Evolutionary conservation across 2,888 invertebrate species (phyloP).

Genomic region (Zaprionus obscuricornis): DNA sequence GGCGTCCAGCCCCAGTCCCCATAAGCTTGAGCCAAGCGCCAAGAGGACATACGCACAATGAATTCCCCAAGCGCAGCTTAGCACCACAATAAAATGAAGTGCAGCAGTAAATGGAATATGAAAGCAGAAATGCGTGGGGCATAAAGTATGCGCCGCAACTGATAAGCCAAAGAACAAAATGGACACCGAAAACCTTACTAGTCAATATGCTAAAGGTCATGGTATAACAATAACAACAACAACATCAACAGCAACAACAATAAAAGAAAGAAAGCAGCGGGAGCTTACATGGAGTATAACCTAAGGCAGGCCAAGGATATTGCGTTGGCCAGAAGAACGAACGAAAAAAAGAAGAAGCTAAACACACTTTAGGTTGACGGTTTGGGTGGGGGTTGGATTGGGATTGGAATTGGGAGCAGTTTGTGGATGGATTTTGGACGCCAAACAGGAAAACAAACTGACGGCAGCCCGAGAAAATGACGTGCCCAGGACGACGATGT

Average conservation of each 20-base stretch:
- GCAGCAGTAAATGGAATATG: constrained; percentile 66
- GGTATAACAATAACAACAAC: constrained; percentile 28
- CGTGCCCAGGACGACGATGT: constrained; percentile 59
- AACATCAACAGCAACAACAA: constrained; percentile 16
- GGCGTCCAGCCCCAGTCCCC: constrained; percentile 36
- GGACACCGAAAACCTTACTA: constrained; percentile 64
- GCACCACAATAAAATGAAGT: constrained; percentile 74
- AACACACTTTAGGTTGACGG: constrained; percentile 74
- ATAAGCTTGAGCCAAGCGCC: constrained; percentile 65
- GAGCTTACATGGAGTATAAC: constrained; percentile 51
- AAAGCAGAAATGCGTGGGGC: constrained; percentile 33
- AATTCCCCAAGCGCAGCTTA: constrained; percentile 75
- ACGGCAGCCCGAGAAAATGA: constrained; percentile 61
- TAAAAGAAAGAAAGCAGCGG: constrained; percentile 13
- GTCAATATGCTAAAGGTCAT: constrained; percentile 73
- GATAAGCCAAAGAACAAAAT: constrained; percentile 67
- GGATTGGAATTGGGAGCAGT: constrained; percentile 26
- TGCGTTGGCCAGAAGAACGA: constrained; percentile 39
- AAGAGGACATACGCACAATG: constrained; percentile 62
- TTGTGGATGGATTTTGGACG: constrained; percentile 52
- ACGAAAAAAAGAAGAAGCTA: constrained; percentile 50
- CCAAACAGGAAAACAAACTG: constrained; percentile 58
- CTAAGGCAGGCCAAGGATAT: constrained; percentile 71
- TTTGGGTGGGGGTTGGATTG: constrained; percentile 11
- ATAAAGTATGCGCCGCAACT: constrained; percentile 69